Percentiles rank a stretch among this genome's conserved stretches.
phyloP scores from a whole-genome alignment of 2,797 vertebrate species.

The Notolepis coatsorum region DNA sequence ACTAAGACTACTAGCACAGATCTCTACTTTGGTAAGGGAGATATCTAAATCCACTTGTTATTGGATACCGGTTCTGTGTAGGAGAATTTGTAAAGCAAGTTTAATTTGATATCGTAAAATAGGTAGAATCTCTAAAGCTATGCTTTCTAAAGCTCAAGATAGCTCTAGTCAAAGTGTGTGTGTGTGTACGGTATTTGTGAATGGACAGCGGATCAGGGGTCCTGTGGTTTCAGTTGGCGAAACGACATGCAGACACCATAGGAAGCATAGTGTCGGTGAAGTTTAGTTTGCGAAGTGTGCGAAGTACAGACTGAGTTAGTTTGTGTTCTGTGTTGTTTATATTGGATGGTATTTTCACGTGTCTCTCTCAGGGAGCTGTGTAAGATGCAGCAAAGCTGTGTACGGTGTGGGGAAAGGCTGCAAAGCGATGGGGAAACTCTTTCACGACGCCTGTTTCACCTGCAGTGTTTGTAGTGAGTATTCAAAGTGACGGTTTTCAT shows the following conservation, averaged over 20 bases:
- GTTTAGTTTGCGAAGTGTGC: no score
- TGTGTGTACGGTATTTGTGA: conserved; percentile 1
- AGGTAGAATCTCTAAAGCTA: neutral
- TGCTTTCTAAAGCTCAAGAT: neutral
- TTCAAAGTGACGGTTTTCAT: no score
- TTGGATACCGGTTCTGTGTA: neutral
- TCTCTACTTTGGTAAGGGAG: conserved; percentile 57
- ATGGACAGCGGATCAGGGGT: neutral
- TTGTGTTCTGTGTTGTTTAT: no score
- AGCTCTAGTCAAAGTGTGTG: neutral
- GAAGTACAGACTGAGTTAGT: no score
- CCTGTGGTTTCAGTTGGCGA: neutral
- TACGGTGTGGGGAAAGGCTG: conserved; percentile 70
- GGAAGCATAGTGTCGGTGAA: neutral
- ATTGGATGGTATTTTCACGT: no score
- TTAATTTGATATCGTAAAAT: neutral
- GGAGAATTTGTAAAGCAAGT: neutral
- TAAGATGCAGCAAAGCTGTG: conserved; percentile 51
- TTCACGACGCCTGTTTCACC: conserved; percentile 87
- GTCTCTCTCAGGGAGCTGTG: conserved; percentile 70
- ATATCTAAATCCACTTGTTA: neutral
- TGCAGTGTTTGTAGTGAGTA: conserved; percentile 82
- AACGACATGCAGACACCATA: neutral
- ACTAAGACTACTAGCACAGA: conserved; percentile 1
- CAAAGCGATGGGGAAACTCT: conserved; percentile 89